These are phyloP conservation scores for Macrotis lagotis DNA, from an alignment of 2,113 vertebrate genomes.

Conservation along the genomic window DNA sequence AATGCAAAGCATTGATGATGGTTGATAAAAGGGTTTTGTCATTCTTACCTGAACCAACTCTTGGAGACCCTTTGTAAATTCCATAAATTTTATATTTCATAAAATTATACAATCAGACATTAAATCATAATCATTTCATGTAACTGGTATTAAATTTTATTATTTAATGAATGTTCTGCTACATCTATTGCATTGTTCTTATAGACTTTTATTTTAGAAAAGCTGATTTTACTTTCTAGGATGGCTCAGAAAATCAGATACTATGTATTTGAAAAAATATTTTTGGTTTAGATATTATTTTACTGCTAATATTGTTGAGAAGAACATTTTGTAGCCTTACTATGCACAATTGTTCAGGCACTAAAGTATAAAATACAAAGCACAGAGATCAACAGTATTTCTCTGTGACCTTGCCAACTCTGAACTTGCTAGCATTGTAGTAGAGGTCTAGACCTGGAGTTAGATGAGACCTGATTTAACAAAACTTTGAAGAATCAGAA, in stretches of 20 bases:
- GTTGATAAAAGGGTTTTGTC: not conserved
- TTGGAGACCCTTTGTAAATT: not conserved
- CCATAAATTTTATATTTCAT: not conserved
- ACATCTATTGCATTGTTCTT: not conserved
- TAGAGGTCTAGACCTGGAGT: not conserved
- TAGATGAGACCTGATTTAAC: not conserved
- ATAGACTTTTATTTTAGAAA: not conserved
- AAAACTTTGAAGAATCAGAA: not conserved
- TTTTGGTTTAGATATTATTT: not conserved
- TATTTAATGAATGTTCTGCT: not conserved
- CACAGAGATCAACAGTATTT: not conserved
- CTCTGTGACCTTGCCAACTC: not conserved
- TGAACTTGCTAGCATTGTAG: not conserved
- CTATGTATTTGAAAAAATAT: not conserved
- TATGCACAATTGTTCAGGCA: not conserved
- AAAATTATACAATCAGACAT: not conserved
- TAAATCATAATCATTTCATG: not conserved
- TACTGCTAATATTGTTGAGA: not conserved
- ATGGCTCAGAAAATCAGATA: not conserved
- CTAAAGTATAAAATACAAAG: not conserved
- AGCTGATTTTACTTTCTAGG: not conserved
- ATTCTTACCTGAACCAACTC: not conserved
- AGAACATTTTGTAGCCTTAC: not conserved
- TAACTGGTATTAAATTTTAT: not conserved
- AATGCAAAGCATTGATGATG: not conserved